Evolutionary conservation across 2,888 invertebrate species (phyloP).

Genomic region (Leptogaster cylindrica): DNA sequence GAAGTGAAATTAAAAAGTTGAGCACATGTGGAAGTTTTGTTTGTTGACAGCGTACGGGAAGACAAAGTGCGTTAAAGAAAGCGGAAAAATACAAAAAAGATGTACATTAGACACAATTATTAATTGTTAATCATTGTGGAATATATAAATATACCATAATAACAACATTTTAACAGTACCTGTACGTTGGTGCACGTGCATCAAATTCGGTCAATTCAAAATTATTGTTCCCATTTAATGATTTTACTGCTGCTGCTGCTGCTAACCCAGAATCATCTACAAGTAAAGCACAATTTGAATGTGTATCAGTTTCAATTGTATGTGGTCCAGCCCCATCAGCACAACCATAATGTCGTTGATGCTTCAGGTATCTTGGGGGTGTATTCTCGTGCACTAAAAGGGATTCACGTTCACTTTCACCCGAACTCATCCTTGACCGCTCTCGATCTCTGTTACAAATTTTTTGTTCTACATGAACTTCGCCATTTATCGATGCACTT

Average conservation of each 20-base stretch:
- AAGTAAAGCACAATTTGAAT: slow-evolving; percentile 66
- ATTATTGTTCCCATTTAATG: slow-evolving; percentile 76
- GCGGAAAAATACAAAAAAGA: slow-evolving; percentile 46
- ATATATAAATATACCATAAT: not conserved
- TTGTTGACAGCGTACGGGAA: slow-evolving; percentile 47
- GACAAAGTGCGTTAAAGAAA: slow-evolving; percentile 47
- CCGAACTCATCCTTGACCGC: slow-evolving; percentile 50
- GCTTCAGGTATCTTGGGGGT: slow-evolving; percentile 46
- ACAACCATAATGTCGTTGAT: slow-evolving; percentile 49
- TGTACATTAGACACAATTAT: slow-evolving; percentile 36
- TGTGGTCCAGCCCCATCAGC: slow-evolving; percentile 31
- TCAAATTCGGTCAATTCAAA: slow-evolving; percentile 80
- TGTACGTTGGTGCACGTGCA: slow-evolving; percentile 51
- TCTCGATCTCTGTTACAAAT: slow-evolving; percentile 50
- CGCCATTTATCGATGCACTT: slow-evolving; percentile 50
- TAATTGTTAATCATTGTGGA: slow-evolving; percentile 21
- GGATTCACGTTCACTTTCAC: slow-evolving; percentile 51
- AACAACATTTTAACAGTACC: slow-evolving; percentile 47
- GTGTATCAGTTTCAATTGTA: slow-evolving; percentile 66
- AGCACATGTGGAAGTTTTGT: slow-evolving; percentile 39
- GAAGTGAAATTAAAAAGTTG: slow-evolving; percentile 40
- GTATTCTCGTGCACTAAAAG: slow-evolving; percentile 49
- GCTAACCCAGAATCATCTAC: slow-evolving; percentile 60
- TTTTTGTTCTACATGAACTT: slow-evolving; percentile 50
- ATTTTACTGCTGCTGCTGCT: slow-evolving; percentile 64